A percentile compares a stretch with the other conserved stretches of the same genome.
Conservation (phyloP, 2,797 vertebrate species). For the Phalanger gymnotis region DNA sequence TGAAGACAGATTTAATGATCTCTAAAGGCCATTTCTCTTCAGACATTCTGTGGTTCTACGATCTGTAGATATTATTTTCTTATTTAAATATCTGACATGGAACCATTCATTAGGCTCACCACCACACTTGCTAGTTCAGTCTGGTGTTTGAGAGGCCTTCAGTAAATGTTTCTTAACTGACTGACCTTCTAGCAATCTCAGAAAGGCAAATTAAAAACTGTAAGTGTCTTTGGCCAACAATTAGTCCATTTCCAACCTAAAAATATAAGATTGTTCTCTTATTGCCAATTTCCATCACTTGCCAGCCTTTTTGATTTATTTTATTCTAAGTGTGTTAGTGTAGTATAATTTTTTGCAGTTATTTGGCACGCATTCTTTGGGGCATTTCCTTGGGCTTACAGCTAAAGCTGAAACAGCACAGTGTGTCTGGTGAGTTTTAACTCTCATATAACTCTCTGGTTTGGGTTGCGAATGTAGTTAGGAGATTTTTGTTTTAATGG, state of each 20-base stretch:
- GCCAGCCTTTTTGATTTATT: background rate
- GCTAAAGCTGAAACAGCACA: background rate
- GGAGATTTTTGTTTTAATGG: background rate
- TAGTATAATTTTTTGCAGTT: background rate
- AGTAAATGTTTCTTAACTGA: background rate
- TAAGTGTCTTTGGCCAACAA: background rate
- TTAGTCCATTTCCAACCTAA: background rate
- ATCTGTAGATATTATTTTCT: background rate
- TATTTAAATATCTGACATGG: constrained; percentile 9
- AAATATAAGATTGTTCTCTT: background rate
- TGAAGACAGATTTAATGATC: background rate
- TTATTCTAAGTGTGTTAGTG: background rate
- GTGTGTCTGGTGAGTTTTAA: background rate
- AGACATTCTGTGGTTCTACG: background rate
- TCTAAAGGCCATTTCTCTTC: background rate
- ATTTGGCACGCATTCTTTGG: background rate
- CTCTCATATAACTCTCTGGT: background rate
- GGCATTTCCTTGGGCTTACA: background rate
- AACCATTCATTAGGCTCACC: background rate
- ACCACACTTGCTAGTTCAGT: background rate
- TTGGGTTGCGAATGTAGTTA: background rate
- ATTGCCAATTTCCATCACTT: background rate
- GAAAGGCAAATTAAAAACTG: background rate
- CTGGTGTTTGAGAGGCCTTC: background rate
- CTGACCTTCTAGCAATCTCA: background rate